Percentiles rank a stretch among this genome's conserved stretches.
Conservation (phyloP, 2,888 invertebrate species). For the Liopterus haemorrhoidalis region DNA sequence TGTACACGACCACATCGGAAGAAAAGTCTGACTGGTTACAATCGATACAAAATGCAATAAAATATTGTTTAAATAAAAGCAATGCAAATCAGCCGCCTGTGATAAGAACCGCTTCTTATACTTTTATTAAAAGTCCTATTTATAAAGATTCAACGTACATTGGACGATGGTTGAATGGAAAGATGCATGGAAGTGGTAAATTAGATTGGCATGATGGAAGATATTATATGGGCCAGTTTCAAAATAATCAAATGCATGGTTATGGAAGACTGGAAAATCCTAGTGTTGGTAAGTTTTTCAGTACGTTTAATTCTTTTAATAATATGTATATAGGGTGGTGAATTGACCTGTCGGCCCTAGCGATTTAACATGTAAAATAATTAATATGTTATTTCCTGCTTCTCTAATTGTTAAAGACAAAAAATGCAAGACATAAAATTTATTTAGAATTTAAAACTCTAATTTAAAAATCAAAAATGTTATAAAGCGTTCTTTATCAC, state of each 20-base stretch:
- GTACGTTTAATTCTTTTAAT: too few relatives aligned
- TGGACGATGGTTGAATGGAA: constrained; percentile 77
- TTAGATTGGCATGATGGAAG: constrained; percentile 77
- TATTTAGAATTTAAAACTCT: constrained; percentile 38
- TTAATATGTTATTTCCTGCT: constrained; percentile 25
- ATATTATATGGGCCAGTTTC: constrained; percentile 74
- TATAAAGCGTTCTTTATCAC: too few relatives aligned
- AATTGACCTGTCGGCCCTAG: too few relatives aligned
- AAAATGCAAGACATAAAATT: background rate
- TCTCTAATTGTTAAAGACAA: background rate
- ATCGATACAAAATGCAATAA: constrained; percentile 67
- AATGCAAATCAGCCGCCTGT: constrained; percentile 62
- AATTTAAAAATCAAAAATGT: constrained; percentile 22
- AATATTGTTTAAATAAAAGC: constrained; percentile 58
- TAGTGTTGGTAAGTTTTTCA: constrained; percentile 52
- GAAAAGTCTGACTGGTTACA: constrained; percentile 77
- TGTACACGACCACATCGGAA: constrained; percentile 60
- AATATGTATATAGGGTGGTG: too few relatives aligned
- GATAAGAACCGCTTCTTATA: constrained; percentile 64
- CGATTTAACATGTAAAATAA: too few relatives aligned
- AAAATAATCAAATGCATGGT: constrained; percentile 66
- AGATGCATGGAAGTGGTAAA: constrained; percentile 77
- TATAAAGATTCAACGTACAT: constrained; percentile 74
- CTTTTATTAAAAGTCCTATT: constrained; percentile 63
- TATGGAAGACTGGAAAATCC: constrained; percentile 65